Evolutionary conservation across 2,113 vertebrate genomes (phyloP).

Genomic region (Cyprinodon tularosa): DNA sequence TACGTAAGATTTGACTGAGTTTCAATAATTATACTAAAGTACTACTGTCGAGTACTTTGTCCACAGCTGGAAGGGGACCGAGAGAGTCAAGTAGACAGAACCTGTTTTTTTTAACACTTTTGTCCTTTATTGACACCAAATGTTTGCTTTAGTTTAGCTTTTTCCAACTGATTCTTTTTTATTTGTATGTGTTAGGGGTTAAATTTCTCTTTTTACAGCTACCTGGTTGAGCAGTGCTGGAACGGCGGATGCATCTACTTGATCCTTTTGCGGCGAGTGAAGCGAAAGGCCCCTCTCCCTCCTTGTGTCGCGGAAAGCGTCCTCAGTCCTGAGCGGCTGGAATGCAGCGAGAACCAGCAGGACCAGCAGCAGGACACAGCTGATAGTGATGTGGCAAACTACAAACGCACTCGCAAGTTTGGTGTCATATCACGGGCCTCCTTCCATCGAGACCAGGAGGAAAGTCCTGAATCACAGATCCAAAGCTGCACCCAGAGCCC

Average conservation of each 20-base stretch:
- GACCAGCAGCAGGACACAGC: constrained; percentile 61
- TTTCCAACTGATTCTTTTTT: background rate
- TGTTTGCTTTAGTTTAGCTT: too few species aligned
- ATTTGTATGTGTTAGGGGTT: background rate
- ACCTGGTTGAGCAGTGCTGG: constrained; percentile 98
- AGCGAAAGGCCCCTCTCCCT: constrained; percentile 90
- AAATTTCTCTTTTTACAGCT: constrained; percentile 77
- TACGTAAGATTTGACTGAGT: too few species aligned
- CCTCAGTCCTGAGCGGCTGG: constrained; percentile 66
- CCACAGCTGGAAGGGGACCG: too few species aligned
- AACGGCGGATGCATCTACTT: constrained; percentile 94
- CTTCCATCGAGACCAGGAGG: constrained; percentile 68
- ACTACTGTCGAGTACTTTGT: too few species aligned
- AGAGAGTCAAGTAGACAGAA: too few species aligned
- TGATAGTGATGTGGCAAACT: constrained; percentile 76
- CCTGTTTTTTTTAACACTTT: too few species aligned
- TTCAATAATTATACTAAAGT: too few species aligned
- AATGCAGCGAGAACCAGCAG: constrained; percentile 70
- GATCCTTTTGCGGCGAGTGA: constrained; percentile 96
- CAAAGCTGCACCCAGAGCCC: constrained; percentile 32
- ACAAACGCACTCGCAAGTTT: constrained; percentile 91
- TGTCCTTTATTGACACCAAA: too few species aligned
- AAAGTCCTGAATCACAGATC: constrained; percentile 58
- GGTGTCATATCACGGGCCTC: constrained; percentile 89
- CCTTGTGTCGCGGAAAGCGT: constrained; percentile 80